phyloP scores from a whole-genome alignment of 2,113 vertebrate species.

The Petrocephalus microphthalmus region DNA sequence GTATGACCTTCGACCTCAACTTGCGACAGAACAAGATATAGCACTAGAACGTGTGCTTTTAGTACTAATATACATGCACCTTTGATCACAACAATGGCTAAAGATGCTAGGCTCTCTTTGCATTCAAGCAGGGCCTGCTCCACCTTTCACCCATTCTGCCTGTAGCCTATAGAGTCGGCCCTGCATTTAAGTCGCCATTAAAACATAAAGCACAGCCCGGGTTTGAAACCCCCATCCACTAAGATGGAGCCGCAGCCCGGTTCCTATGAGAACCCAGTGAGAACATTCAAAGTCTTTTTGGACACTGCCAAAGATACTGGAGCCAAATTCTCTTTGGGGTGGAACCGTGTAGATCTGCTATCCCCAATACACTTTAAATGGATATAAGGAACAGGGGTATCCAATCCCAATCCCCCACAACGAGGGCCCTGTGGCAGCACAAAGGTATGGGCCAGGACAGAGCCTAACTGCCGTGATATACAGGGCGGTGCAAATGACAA shows the following conservation, averaged over 20 bases:
- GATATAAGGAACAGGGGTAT: neutral
- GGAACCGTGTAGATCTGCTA: neutral
- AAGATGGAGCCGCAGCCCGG: neutral
- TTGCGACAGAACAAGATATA: neutral
- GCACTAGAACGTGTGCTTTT: neutral
- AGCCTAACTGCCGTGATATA: slow-evolving; percentile 36
- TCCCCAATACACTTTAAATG: neutral
- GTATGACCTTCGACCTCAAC: neutral
- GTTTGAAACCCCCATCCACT: neutral
- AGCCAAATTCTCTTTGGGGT: neutral
- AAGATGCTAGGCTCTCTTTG: neutral
- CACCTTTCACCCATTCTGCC: neutral
- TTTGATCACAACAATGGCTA: neutral
- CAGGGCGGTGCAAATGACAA: slow-evolving; percentile 39
- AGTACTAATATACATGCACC: neutral
- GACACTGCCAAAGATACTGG: neutral
- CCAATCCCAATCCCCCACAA: neutral
- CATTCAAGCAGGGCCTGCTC: neutral
- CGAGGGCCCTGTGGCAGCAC: slow-evolving; percentile 15
- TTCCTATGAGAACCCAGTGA: neutral
- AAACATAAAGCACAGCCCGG: neutral
- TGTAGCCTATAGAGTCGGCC: neutral
- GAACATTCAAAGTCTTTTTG: neutral
- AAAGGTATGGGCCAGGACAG: slow-evolving; percentile 24
- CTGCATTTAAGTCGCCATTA: neutral